phyloP scores from a whole-genome alignment of 2,113 vertebrate genomes.

The Rhodinocichla rosea region DNA sequence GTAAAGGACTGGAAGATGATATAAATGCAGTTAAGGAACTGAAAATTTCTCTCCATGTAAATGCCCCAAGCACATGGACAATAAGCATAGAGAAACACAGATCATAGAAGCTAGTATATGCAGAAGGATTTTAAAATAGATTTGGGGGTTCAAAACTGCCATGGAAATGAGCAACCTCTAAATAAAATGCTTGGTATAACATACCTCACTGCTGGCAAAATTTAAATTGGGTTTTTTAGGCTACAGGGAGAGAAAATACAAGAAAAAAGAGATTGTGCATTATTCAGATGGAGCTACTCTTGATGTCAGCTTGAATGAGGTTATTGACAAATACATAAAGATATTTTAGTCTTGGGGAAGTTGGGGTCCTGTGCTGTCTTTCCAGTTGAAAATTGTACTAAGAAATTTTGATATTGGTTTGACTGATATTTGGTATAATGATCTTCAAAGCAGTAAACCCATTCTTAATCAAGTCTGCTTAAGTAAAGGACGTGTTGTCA shows the following conservation, averaged over 20 bases:
- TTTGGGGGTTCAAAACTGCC: not conserved
- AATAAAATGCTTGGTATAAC: not conserved
- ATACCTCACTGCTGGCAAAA: not conserved
- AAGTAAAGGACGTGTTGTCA: not conserved
- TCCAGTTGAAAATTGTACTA: not conserved
- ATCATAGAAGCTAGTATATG: not conserved
- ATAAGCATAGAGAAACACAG: not conserved
- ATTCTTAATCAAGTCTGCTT: not conserved
- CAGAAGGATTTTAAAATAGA: not conserved
- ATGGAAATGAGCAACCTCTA: not conserved
- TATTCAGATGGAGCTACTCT: not conserved
- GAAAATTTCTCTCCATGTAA: not conserved
- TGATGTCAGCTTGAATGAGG: conserved; percentile 2
- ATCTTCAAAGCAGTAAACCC: conserved; percentile 13
- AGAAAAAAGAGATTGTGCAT: not conserved
- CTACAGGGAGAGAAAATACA: not conserved
- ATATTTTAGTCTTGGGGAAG: not conserved
- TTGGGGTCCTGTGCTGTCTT: not conserved
- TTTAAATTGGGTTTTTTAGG: not conserved
- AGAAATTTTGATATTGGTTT: conserved; percentile 13
- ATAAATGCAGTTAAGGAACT: not conserved
- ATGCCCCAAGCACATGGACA: not conserved
- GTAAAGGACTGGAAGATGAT: not conserved
- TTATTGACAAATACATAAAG: not conserved
- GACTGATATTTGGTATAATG: conserved; percentile 56